phyloP scores from a whole-genome alignment of 2,888 invertebrate genomes.

The Deilephila porcellus region DNA sequence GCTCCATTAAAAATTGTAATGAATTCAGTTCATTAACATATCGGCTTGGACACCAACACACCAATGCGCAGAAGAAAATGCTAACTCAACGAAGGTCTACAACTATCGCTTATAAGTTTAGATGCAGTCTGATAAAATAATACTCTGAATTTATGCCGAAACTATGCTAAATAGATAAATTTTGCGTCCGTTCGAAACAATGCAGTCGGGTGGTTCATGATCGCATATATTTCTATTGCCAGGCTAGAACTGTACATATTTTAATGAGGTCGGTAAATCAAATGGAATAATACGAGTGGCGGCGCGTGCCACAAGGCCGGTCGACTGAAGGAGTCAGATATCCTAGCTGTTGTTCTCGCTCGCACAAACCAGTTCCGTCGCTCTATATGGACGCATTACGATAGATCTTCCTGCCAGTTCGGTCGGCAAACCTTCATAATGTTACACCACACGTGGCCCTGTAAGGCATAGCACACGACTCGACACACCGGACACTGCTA shows the following conservation, averaged over 20 bases:
- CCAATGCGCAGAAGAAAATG: neutral
- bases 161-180: neutral
- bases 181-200: neutral
- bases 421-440: slow-evolving; percentile 39
- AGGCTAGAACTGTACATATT: slow-evolving; percentile 45
- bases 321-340: slow-evolving; percentile 69
- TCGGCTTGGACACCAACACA: neutral
- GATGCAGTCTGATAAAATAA: neutral
- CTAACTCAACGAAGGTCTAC: slow-evolving; percentile 11
- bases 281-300: slow-evolving; percentile 59
- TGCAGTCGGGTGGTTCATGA: slow-evolving; percentile 2
- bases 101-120: slow-evolving; percentile 18
- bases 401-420: slow-evolving; percentile 52
- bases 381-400: slow-evolving; percentile 67
- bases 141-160: neutral
- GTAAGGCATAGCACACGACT: slow-evolving; percentile 62
- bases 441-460: slow-evolving; percentile 65
- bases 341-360: slow-evolving; percentile 63
- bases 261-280: slow-evolving; percentile 71
- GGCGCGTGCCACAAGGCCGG: slow-evolving; percentile 84
- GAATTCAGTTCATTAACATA: slow-evolving; percentile 5
- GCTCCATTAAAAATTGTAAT: slow-evolving; percentile 17
- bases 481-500: slow-evolving; percentile 68
- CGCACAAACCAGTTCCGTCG: slow-evolving; percentile 53
- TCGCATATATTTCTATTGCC: slow-evolving; percentile 22